Percentiles rank a stretch among this genome's conserved stretches.
phyloP scores from a whole-genome alignment of 2,888 invertebrate species.

The Cephalotes varians region DNA sequence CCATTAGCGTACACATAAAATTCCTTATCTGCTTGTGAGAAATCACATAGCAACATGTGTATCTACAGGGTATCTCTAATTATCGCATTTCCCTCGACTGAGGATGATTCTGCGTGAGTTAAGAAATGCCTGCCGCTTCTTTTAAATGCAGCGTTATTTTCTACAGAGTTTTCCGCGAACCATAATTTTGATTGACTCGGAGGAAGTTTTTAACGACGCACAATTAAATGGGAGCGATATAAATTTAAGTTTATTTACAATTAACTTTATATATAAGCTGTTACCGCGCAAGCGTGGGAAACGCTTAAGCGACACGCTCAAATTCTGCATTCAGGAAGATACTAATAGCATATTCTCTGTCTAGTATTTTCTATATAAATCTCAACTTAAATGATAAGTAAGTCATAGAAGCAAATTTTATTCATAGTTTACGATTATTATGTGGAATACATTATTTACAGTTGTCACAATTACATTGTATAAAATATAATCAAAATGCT shows the following conservation, averaged over 20 bases:
- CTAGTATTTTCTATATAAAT: not conserved
- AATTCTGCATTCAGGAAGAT: not conserved
- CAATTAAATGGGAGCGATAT: conserved; percentile 26
- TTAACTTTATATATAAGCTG: not conserved
- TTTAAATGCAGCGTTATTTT: conserved; percentile 35
- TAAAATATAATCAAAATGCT: not conserved
- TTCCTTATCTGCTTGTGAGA: conserved; percentile 50
- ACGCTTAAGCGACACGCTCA: not conserved
- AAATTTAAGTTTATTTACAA: conserved; percentile 39
- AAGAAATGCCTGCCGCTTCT: conserved; percentile 25
- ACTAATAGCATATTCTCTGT: not conserved
- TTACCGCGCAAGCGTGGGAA: conserved; percentile 13
- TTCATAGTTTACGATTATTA: not conserved
- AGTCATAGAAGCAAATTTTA: conserved; percentile 5
- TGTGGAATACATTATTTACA: not conserved
- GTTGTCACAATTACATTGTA: not conserved
- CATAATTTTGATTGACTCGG: conserved; percentile 27
- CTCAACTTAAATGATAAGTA: not conserved
- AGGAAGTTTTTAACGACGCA: conserved; percentile 8
- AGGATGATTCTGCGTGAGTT: conserved; percentile 23
- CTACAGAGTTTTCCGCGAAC: conserved; percentile 6
- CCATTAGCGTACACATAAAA: conserved; percentile 46
- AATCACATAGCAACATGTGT: conserved; percentile 47
- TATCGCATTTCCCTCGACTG: conserved; percentile 43
- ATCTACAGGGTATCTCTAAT: conserved; percentile 51